A percentile compares a stretch with the other conserved stretches of the same genome.
phyloP scores from a whole-genome alignment of 1,140 invertebrate genomes.

The Campoletis sonorensis region DNA sequence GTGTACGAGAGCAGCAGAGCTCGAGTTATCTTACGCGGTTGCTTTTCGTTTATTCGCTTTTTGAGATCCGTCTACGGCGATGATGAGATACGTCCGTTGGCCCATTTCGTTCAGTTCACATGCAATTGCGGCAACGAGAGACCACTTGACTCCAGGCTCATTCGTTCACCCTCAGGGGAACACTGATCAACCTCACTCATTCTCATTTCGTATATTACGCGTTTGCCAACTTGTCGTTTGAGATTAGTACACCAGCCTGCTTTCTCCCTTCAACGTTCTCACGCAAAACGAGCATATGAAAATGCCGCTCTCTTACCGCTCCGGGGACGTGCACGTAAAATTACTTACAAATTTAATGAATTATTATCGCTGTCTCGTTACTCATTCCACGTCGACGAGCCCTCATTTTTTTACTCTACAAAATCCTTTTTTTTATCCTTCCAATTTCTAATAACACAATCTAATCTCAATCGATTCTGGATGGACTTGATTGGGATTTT shows the following conservation, averaged over 20 bases:
- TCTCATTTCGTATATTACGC: conserved; percentile 3
- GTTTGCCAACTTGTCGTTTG: conserved; percentile 7
- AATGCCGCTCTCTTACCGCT: background rate
- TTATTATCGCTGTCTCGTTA: too few relatives aligned
- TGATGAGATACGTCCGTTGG: conserved; percentile 30
- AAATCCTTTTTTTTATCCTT: too few relatives aligned
- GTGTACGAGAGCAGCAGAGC: background rate
- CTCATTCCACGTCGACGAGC: too few relatives aligned
- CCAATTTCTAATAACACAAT: too few relatives aligned
- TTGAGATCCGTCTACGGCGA: background rate
- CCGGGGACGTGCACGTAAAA: too few relatives aligned
- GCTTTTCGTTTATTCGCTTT: conserved; percentile 17
- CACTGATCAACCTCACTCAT: conserved; percentile 1
- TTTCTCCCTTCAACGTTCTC: background rate
- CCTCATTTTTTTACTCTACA: too few relatives aligned
- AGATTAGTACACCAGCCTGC: background rate
- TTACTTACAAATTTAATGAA: too few relatives aligned
- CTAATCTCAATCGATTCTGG: too few relatives aligned
- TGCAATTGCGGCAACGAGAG: conserved; percentile 67
- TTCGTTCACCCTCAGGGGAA: background rate
- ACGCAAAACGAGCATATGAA: conserved; percentile 4
- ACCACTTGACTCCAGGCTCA: conserved; percentile 65
- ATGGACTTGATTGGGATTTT: too few relatives aligned
- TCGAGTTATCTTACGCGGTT: conserved; percentile 1
- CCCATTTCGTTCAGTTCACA: conserved; percentile 46